phyloP scores from a whole-genome alignment of 2,113 vertebrate species.

The Ornithorhynchus anatinus region DNA sequence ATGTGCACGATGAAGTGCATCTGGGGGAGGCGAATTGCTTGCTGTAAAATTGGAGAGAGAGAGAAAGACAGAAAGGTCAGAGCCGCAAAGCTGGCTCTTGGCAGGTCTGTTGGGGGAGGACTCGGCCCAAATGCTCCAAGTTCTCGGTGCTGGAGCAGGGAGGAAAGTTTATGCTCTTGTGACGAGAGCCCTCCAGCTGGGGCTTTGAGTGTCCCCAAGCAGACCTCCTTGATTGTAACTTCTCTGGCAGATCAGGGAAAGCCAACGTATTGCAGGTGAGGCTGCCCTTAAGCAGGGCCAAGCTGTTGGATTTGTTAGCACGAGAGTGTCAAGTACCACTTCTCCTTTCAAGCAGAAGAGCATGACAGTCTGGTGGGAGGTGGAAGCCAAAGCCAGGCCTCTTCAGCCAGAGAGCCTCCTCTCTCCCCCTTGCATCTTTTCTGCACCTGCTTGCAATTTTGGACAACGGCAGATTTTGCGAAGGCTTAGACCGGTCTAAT shows the following conservation, averaged over 20 bases:
- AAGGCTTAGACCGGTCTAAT: no score
- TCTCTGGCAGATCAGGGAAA: constrained; percentile 26
- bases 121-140: not conserved
- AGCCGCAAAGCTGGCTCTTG: no score
- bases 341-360: constrained; percentile 57
- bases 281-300: constrained; percentile 15
- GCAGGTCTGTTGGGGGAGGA: not conserved
- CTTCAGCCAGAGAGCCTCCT: no score
- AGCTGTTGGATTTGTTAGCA: constrained; percentile 39
- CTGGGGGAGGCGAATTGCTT: no score
- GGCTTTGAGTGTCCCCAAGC: not conserved
- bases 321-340: constrained; percentile 55
- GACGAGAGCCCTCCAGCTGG: constrained; percentile 11
- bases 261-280: constrained; percentile 50
- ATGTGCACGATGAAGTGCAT: no score
- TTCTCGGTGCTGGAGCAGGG: not conserved
- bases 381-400: no score
- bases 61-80: no score
- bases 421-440: no score
- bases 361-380: constrained; percentile 44
- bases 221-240: not conserved
- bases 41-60: no score
- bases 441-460: no score
- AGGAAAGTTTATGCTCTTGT: not conserved
- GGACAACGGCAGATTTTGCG: no score